These are phyloP conservation scores for Volucella bombylans DNA, from an alignment of 2,888 invertebrate species.

Conservation along the genomic window DNA sequence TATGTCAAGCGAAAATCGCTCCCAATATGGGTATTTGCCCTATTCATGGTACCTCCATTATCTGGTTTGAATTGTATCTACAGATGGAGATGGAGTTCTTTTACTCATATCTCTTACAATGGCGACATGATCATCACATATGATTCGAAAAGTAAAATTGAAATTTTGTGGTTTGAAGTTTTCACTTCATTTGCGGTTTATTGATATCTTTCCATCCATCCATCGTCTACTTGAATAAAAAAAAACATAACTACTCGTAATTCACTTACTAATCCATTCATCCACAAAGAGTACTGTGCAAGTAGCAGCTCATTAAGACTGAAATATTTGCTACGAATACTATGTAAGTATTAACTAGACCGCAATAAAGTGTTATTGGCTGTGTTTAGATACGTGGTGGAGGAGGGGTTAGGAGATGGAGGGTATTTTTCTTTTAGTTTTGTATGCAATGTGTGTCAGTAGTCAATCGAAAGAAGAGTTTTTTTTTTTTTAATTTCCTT, in stretches of 20 bases:
- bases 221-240: conserved; percentile 1
- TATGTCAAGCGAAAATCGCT: conserved; percentile 41
- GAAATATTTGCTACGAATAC: conserved; percentile 46
- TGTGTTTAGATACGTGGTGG: not conserved
- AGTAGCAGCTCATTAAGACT: conserved; percentile 29
- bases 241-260: conserved; percentile 1
- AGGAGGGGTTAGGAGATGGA: not conserved
- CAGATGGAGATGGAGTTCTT: too few relatives aligned
- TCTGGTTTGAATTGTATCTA: too few relatives aligned
- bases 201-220: not conserved
- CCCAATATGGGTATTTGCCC: not conserved
- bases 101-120: too few relatives aligned
- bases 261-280: conserved; percentile 71
- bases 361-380: conserved; percentile 46
- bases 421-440: not conserved
- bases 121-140: too few relatives aligned
- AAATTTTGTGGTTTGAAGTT: conserved; percentile 58
- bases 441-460: conserved; percentile 57
- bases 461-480: conserved; percentile 51
- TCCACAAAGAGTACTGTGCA: conserved; percentile 42
- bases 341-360: conserved; percentile 66
- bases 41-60: too few relatives aligned
- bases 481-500: conserved; percentile 32
- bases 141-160: conserved; percentile 58
- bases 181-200: conserved; percentile 55